phyloP scores from a whole-genome alignment of 2,797 vertebrate genomes.

The Morelia viridis region DNA sequence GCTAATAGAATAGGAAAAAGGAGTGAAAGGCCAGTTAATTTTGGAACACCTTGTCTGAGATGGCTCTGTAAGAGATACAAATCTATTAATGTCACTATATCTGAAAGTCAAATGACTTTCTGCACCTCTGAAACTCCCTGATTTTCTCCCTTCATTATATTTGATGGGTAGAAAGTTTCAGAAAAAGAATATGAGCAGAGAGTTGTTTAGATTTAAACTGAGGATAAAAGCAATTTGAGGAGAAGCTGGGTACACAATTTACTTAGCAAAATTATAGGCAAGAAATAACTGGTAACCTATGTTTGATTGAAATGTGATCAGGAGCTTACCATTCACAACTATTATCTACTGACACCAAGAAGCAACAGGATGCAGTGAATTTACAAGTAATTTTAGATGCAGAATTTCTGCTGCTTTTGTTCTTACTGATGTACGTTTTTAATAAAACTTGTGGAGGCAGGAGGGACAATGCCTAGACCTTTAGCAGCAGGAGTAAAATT shows the following conservation, averaged over 20 bases:
- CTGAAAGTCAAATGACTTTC: not conserved
- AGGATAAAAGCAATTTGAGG: not conserved
- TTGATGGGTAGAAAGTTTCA: not conserved
- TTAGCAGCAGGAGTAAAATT: conserved; percentile 52
- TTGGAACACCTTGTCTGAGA: not conserved
- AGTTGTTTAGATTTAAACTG: not conserved
- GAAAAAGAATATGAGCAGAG: not conserved
- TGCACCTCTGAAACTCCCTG: not conserved
- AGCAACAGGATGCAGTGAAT: not conserved
- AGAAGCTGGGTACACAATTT: not conserved
- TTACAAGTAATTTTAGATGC: conserved; percentile 4
- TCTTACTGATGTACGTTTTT: conserved; percentile 34
- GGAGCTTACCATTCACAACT: not conserved
- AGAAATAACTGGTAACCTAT: not conserved
- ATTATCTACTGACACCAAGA: not conserved
- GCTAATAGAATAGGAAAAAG: not conserved
- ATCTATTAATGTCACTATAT: not conserved
- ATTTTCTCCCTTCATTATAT: not conserved
- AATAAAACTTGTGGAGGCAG: conserved; percentile 18
- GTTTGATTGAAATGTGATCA: not conserved
- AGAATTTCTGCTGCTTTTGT: conserved; percentile 11
- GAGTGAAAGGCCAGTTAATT: not conserved
- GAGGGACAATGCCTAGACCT: conserved; percentile 42
- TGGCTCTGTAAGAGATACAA: not conserved
- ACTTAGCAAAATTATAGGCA: not conserved